Percentiles rank a stretch among this genome's conserved stretches.
These are phyloP conservation scores for Oreotrochilus melanogaster DNA, from an alignment of 2,113 vertebrate species.

Conservation along the genomic window DNA sequence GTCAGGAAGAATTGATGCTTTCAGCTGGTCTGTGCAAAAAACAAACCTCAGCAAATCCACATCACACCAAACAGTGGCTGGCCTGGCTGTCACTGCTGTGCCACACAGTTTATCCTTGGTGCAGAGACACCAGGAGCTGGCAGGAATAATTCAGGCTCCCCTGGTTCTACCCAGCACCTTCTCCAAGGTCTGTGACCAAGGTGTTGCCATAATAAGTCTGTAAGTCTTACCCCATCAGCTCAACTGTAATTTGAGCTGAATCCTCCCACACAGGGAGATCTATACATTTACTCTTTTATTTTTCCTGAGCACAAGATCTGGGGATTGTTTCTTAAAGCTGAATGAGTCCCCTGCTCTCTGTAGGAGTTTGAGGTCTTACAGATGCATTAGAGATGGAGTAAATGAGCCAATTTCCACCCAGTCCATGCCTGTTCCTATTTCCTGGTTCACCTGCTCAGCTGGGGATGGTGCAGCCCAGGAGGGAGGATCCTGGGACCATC, in stretches of 20 bases:
- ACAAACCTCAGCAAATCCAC: neutral
- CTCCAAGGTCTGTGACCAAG: neutral
- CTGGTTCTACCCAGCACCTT: neutral
- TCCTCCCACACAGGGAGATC: neutral
- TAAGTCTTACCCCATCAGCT: neutral
- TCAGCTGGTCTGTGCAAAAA: neutral
- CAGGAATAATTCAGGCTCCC: neutral
- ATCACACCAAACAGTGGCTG: neutral
- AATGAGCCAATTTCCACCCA: neutral
- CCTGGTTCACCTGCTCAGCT: neutral
- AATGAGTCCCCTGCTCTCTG: neutral
- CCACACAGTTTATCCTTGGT: neutral
- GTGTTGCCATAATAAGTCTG: neutral
- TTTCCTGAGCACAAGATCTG: neutral
- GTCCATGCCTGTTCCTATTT: rapidly evolving
- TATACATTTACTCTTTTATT: no score
- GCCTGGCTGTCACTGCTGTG: neutral
- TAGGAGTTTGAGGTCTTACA: neutral
- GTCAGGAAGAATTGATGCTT: neutral
- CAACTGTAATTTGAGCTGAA: neutral
- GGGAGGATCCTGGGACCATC: neutral
- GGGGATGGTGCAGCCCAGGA: neutral
- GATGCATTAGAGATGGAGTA: neutral
- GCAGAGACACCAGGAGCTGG: neutral
- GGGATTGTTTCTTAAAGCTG: neutral